Base-by-base conservation (phyloP, 2,113 vertebrate genomes). In the Petaurus breviceps region DNA sequence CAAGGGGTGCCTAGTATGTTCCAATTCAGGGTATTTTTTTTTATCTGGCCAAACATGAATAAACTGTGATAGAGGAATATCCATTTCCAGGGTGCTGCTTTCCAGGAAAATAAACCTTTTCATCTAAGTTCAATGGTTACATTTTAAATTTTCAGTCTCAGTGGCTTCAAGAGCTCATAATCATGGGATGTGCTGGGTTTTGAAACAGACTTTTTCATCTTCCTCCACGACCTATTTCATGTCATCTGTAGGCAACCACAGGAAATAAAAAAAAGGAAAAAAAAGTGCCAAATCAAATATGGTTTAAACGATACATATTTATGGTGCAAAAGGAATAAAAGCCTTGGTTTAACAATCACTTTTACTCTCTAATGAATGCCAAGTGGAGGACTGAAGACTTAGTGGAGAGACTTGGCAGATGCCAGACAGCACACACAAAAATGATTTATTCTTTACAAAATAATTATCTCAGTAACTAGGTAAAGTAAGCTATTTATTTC, bases 191-290 rank as follows among this genome's bases (percentile, higher is more conserved):
- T 90, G 23, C 91, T 14, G 89, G 91, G 25, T 57, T 90, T 90
- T 94, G 53, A 96, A 96, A 93, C 26, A 57, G 11, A 95, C 3
- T 93, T 95, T 84, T 94, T 46, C 26, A 95, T 93, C 51, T 91
- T 96, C 37, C 91, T 95, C 54, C 49, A 95, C 3, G 94, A 55
- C 50, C 14, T 91, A 51, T 91, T 95, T 91, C 53, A 4, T 90
- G 7, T 91, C n/a, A 61, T 89, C 3, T 93, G 26, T 55, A 31
- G 52, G 6, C 90, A 91, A 52, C 51, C 51, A 91, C 90, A 6
- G 31, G 24, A 93, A 50, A 12, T 92, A 96, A 54, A 93, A 92
- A 94, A 84, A 90, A 7, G 54, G 26, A 92, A 93, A 57, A 5
- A 84, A 92, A 52, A 61, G 91, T 84, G 92, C 77, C 91, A 96